Base-by-base conservation (phyloP, 2,888 invertebrate genomes). In the Aquatica leii region DNA sequence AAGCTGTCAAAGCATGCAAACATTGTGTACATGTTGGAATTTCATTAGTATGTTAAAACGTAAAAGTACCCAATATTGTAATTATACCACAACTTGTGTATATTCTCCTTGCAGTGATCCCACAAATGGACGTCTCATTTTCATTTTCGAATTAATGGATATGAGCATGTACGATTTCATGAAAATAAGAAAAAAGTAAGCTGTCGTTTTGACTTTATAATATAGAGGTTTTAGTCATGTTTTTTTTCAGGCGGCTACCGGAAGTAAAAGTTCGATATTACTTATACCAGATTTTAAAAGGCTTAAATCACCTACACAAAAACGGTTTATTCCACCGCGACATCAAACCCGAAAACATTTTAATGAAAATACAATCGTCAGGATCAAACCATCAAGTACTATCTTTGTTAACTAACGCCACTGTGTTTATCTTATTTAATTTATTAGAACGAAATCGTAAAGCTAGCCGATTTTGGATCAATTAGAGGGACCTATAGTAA, bases 331-430 rank as follows among this genome's bases (percentile, higher is more conserved):
- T 90, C 77, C 90, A 90, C 78, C 78, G 90, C 43, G 90, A 90
- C 74, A 85, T 90, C 2, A 90, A 90, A 77, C 90, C 90, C 15
- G 90, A 90, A 81, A 90, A 90, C 79, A 87, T 90, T 71, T 78
- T 90, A 50, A 81, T 90, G 1, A 87, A 86, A 82, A 84, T 86
- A 70, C 65, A 61, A 21, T 43, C 6, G 14, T 15, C 8, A 43
- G 15, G 43, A 43, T 17, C 11, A 14, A 37, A 12, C 11, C 37
- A 12, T 11, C 17, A 43, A 9, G 18, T 43, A 43, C 17, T 15
- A 15, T 11, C 9, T 40, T 40, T 9, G 9, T n/a, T 40, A 34
- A 40, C 40, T 12, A 40, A 40, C 12, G n/a, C n/a, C n/a, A 24
- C 24, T 24, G 4, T 6, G 6, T 24, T 2, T 24, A 24, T 43